These are phyloP conservation scores for Acipenser transmontanus DNA, from an alignment of 2,797 vertebrate genomes.

Conservation along the genomic window DNA sequence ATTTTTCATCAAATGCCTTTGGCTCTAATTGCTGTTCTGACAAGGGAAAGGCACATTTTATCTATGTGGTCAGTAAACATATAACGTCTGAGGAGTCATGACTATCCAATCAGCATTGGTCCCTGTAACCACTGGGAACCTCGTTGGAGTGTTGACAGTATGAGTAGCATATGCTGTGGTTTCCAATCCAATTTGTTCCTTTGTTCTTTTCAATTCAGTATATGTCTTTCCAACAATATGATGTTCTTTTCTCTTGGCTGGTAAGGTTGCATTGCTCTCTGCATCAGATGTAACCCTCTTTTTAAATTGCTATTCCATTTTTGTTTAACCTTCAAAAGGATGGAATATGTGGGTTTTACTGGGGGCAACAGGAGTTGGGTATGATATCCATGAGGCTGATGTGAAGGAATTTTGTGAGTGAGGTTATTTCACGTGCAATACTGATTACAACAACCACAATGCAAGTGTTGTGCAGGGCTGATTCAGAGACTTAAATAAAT, in stretches of 20 bases:
- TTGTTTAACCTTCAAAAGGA: neutral
- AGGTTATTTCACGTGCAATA: neutral
- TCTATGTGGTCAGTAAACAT: neutral
- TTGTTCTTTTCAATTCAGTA: neutral
- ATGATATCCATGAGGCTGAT: neutral
- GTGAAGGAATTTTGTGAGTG: neutral
- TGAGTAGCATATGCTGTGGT: neutral
- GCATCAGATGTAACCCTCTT: neutral
- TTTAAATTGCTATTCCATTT: neutral
- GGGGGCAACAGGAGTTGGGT: neutral
- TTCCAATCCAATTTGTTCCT: neutral
- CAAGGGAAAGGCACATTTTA: no score
- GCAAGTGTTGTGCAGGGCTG: neutral
- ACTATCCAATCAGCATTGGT: neutral
- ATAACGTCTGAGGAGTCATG: neutral
- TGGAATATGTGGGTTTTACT: neutral
- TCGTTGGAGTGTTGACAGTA: neutral
- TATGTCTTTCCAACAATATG: neutral
- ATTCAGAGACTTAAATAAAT: neutral
- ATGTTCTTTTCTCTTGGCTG: neutral
- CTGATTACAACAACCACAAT: constrained; percentile 1
- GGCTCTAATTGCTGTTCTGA: neutral
- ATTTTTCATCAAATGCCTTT: neutral
- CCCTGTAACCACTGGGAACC: constrained; percentile 1
- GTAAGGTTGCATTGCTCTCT: neutral